Conservation (phyloP, 2,888 invertebrate species). For the Euzophera pinguis region DNA sequence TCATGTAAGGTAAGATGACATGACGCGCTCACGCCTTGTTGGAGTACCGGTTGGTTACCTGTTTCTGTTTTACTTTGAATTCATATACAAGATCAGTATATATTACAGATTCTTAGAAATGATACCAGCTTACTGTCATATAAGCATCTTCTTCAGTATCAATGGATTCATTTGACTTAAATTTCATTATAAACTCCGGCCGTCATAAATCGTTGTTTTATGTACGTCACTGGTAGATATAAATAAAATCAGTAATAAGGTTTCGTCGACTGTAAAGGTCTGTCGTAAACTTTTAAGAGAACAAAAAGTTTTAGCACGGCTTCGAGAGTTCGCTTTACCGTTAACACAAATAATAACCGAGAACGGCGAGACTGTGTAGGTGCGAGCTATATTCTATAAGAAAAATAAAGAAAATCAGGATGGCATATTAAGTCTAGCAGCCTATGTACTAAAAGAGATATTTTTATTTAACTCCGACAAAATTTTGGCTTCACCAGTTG, state of each 20-base stretch:
- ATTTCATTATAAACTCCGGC: too few relatives aligned
- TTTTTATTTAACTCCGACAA: conserved; percentile 40
- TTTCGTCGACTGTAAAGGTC: conserved; percentile 22
- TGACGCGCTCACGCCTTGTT: conserved; percentile 59
- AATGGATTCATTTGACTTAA: too few relatives aligned
- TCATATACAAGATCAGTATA: conserved; percentile 45
- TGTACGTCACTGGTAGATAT: conserved; percentile 16
- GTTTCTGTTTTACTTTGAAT: conserved; percentile 35
- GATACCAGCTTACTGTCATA: too few relatives aligned
- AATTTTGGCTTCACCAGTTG: too few relatives aligned
- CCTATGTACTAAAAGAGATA: conserved; percentile 35
- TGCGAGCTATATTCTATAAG: conserved; percentile 34
- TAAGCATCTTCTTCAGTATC: too few relatives aligned
- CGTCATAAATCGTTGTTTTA: too few relatives aligned
- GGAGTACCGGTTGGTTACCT: conserved; percentile 35
- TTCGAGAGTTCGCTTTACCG: conserved; percentile 29
- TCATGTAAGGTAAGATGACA: conserved; percentile 44
- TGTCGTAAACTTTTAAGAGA: conserved; percentile 22
- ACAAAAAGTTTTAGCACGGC: conserved; percentile 31
- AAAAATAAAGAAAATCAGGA: conserved; percentile 45
- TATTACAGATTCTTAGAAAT: conserved; percentile 13
- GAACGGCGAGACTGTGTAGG: conserved; percentile 31
- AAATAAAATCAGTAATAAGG: conserved; percentile 20
- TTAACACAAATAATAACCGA: conserved; percentile 32
- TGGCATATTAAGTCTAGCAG: conserved; percentile 41